A percentile compares a stretch with the other conserved stretches of the same genome.
phyloP scores from a whole-genome alignment of 2,113 vertebrate genomes.

The Tupaia chinensis region DNA sequence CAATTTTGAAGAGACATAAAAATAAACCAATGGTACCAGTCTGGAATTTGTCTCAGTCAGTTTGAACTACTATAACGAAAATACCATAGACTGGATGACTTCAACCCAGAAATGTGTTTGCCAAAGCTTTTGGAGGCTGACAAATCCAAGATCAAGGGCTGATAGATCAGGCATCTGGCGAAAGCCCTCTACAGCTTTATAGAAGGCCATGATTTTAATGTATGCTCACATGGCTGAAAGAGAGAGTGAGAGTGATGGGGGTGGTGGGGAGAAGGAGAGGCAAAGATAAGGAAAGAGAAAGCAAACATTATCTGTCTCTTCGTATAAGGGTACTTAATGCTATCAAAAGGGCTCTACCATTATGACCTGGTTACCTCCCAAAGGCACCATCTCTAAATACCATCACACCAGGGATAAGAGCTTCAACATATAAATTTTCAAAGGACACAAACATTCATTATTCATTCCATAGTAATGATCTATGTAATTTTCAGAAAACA shows the following conservation, averaged over 20 bases:
- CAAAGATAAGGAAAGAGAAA: not conserved
- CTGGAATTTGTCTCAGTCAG: not conserved
- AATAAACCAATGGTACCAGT: not conserved
- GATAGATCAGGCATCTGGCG: not conserved
- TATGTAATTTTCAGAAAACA: not conserved
- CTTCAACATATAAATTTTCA: fast-evolving
- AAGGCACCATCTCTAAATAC: too few species aligned
- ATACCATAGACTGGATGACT: not conserved
- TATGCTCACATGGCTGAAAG: not conserved
- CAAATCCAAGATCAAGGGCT: not conserved
- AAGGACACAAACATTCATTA: not conserved
- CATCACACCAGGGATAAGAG: not conserved
- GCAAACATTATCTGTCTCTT: not conserved
- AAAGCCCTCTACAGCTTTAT: not conserved
- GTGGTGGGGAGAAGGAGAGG: not conserved
- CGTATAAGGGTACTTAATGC: too few species aligned
- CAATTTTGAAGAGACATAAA: not conserved
- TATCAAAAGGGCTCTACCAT: not conserved
- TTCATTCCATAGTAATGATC: not conserved
- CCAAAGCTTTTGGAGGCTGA: not conserved
- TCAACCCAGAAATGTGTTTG: not conserved
- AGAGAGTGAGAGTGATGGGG: too few species aligned
- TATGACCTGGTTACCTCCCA: not conserved
- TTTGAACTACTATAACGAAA: not conserved
- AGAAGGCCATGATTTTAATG: too few species aligned